These are phyloP conservation scores for Cuculus canorus DNA, from an alignment of 2,797 vertebrate species.

Conservation along the genomic window DNA sequence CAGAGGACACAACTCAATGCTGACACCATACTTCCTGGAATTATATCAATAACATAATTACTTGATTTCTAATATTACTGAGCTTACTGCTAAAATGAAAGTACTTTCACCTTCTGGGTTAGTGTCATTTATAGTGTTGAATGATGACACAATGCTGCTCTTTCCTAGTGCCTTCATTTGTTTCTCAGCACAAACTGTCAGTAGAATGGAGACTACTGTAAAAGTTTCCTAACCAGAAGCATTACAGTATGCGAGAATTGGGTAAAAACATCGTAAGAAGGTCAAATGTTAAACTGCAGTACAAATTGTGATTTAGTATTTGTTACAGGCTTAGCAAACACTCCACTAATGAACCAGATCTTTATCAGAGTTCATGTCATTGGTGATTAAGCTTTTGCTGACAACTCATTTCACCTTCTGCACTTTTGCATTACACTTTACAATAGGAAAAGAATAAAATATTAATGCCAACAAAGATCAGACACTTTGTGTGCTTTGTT, in stretches of 20 bases:
- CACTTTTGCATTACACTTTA: slow-evolving; percentile 51
- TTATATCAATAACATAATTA: not conserved
- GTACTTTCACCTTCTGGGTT: not conserved
- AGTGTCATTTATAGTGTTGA: not conserved
- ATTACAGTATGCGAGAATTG: not conserved
- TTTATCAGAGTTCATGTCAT: slow-evolving; percentile 62
- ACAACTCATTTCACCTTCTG: slow-evolving; percentile 69
- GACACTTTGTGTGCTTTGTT: slow-evolving; percentile 42
- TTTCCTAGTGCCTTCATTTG: not conserved
- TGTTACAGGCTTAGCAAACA: slow-evolving; percentile 51
- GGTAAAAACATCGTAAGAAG: slow-evolving; percentile 24
- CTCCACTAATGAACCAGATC: slow-evolving; percentile 55
- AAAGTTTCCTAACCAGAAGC: not conserved
- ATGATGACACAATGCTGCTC: not conserved
- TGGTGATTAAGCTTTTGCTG: slow-evolving; percentile 67
- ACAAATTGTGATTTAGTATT: slow-evolving; percentile 52
- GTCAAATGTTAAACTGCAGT: slow-evolving; percentile 62
- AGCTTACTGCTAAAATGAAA: not conserved
- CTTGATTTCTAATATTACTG: not conserved
- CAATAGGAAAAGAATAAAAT: slow-evolving; percentile 65
- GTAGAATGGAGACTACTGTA: not conserved
- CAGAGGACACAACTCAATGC: not conserved
- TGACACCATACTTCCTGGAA: not conserved
- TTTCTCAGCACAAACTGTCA: not conserved
- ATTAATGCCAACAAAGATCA: slow-evolving; percentile 67